Conservation (phyloP, 2,888 invertebrate species). For the Euplagia quadripunctaria region DNA sequence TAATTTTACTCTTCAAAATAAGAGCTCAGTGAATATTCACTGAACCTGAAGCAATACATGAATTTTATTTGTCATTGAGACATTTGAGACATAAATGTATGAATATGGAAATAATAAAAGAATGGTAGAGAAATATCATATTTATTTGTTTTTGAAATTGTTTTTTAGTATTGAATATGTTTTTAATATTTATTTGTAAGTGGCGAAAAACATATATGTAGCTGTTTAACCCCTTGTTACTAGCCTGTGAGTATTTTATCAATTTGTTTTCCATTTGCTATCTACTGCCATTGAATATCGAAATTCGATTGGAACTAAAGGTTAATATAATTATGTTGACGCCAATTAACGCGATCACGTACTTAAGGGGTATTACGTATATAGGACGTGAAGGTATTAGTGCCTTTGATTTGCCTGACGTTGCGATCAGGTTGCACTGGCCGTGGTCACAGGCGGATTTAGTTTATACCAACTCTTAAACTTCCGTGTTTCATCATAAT, state of each 20-base stretch:
- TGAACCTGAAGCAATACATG: constrained; percentile 37
- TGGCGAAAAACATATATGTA: background rate
- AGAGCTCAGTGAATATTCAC: constrained; percentile 33
- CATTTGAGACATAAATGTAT: constrained; percentile 2
- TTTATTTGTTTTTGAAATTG: background rate
- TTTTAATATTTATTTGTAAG: background rate
- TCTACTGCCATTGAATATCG: no score
- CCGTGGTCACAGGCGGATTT: no score
- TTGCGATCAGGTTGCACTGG: no score
- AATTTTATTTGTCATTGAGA: constrained; percentile 32
- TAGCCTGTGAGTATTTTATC: background rate
- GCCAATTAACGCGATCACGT: no score
- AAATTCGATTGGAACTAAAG: no score
- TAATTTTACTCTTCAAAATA: constrained; percentile 21
- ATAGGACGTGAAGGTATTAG: no score
- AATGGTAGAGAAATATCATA: background rate
- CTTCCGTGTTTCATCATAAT: no score
- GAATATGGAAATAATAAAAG: background rate
- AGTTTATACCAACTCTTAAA: no score
- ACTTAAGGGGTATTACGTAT: no score
- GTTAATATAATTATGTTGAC: no score
- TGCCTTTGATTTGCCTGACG: no score
- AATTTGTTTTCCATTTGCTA: background rate
- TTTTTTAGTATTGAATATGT: background rate
- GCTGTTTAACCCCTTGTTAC: background rate